Evolutionary conservation across 2,113 vertebrate species (phyloP).

Genomic region (Hemicordylus capensis): DNA sequence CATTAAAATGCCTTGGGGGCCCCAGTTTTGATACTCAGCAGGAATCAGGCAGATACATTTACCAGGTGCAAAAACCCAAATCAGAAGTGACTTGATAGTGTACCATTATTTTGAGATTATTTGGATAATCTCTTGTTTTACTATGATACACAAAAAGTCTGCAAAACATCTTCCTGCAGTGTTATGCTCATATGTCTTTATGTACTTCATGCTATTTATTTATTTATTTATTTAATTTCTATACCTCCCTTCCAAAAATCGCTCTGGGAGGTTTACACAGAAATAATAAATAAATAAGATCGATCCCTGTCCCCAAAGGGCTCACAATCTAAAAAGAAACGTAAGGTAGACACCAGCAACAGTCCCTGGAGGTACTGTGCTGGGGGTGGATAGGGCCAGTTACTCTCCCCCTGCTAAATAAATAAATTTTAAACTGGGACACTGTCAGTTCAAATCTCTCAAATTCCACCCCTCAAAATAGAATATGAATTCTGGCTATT

Average conservation of each 20-base stretch:
- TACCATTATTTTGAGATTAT: background rate
- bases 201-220: background rate
- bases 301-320: too few relatives aligned
- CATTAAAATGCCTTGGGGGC: background rate
- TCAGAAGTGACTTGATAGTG: background rate
- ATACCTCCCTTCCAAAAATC: too few relatives aligned
- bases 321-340: too few relatives aligned
- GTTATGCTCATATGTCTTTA: background rate
- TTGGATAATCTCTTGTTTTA: background rate
- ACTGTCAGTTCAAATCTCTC: background rate
- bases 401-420: too few relatives aligned
- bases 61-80: background rate
- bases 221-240: too few relatives aligned
- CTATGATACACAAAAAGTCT: too few relatives aligned
- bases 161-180: too few relatives aligned
- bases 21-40: background rate
- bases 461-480: conserved; percentile 1
- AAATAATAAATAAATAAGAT: too few relatives aligned
- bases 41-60: background rate
- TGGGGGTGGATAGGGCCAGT: too few relatives aligned
- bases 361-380: too few relatives aligned
- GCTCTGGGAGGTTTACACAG: too few relatives aligned
- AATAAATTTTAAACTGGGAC: conserved; percentile 24
- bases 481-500: conserved; percentile 14
- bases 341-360: too few relatives aligned